Conservation (phyloP, 2,113 vertebrate genomes). For the Vulpes lagopus region DNA sequence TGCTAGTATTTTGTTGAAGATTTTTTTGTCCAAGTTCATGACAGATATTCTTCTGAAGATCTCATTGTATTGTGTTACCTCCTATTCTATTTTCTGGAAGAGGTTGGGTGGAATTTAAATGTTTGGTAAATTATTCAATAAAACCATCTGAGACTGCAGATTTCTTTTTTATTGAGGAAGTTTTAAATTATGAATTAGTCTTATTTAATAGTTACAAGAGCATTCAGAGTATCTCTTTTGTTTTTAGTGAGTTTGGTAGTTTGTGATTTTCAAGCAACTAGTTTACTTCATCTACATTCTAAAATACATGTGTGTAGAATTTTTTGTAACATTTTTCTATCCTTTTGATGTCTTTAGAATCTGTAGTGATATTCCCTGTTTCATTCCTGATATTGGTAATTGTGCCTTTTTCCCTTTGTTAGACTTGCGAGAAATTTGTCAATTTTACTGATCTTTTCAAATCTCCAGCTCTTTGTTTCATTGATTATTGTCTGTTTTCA, state of each 20-base stretch:
- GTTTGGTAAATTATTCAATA: conserved; percentile 29
- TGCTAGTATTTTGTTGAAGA: not conserved
- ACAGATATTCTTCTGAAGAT: not conserved
- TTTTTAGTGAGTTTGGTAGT: not conserved
- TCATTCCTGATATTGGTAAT: not conserved
- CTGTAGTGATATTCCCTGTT: not conserved
- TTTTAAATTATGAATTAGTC: conserved; percentile 39
- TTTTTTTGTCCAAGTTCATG: not conserved
- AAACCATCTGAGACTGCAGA: conserved; percentile 12
- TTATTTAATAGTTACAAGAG: not conserved
- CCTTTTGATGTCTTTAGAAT: not conserved
- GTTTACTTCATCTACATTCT: not conserved
- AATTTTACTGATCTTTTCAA: conserved; percentile 40
- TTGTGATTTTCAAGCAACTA: conserved; percentile 48
- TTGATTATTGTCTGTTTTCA: conserved; percentile 5
- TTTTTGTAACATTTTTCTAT: conserved; percentile 15
- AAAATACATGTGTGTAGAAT: conserved; percentile 22
- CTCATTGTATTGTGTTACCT: not conserved
- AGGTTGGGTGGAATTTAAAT: conserved; percentile 20
- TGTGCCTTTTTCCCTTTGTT: conserved; percentile 8
- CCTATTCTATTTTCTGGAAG: not conserved
- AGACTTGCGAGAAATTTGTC: conserved; percentile 24
- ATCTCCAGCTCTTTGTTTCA: conserved; percentile 36
- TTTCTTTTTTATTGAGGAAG: conserved; percentile 8
- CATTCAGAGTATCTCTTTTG: not conserved